Base-by-base conservation (phyloP, 2,113 vertebrate species). In the Ahaetulla prasina region DNA sequence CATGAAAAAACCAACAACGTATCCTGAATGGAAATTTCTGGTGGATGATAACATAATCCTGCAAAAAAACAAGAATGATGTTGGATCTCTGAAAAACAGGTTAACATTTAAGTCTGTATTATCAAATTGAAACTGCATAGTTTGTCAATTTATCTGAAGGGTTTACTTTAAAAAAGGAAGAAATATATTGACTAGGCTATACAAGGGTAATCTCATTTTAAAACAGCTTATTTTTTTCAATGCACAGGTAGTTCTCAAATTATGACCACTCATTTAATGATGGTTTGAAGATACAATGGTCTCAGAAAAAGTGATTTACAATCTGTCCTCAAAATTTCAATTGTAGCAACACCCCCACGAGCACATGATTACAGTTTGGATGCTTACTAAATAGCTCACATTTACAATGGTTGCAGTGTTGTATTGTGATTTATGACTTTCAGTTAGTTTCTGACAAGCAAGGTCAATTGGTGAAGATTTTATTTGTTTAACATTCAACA, bases 161-260 rank as follows among this genome's bases (percentile, higher is more conserved):
- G 9, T 57, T 80, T 90, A 23, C 30, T 5, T 68, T 52, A 50
- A 14, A 80, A 11, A 3, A 20, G 1, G 43, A 89, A 6, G 20
- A 14, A 23, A 89, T 12, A 90, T 53, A 90, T 53, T 74, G 54
- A 30, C 5, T 90, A 50, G 57, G 45, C 3, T 57, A 43, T 89
- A 39, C 23, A 35, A 93, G 87, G 43, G 54, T 90, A 91, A 94
- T n/a, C 45, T 95, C 60, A 90, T 86, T 93, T n/a, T 86, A 94
- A 94, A 11, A 52, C 30, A 55, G 47, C 16, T 94, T 55, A 89
- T 94, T 93, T 85, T 88, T 91, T 53, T 86, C 94, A 95, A 47
- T 87, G 3, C 10, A 60, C 25, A 60, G 57, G 27, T 63, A 30
- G 27, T 63, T 60, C 27, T 63, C 27, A 63, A 63, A 30, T 63